Evolutionary conservation across 2,113 vertebrate species (phyloP), one percentile per base, ranked within the genome.

Genomic region (Dasyornis broadbenti): DNA sequence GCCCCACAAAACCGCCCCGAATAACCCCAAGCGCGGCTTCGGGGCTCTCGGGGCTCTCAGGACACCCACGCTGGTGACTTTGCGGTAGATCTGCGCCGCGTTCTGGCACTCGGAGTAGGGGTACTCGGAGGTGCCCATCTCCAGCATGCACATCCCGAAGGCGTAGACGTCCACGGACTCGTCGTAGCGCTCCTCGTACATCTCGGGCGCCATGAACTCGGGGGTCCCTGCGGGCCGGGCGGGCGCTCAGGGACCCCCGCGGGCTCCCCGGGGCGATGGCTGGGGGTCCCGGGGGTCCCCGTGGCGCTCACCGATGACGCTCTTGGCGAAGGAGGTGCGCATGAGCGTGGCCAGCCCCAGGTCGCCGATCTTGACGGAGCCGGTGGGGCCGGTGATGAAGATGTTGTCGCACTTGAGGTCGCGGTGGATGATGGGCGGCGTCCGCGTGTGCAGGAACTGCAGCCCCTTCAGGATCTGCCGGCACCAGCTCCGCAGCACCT

Each of bases 201-300:
- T 99, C 98, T 99, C 99, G 70, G 99, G 99, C 78, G 99, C 99
- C 99, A 99, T 99, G 97, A 99, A 99, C 98, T 99, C 99, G 91
- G 99, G 52, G 52, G 52, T 53, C 28, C 52, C 52, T 53, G 52
- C 10, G 15, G 52, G 52, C 5, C 10, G 28, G 50, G 28, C 6
- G 28, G 52, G 42, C 42, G 42, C 12, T 52, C 50, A 52, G 50
- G 15, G 4, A 12, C 42, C 49, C 49, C 49, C 21, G 20, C 23
- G 8, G 9, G 15, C 10, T 18, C 27, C 50, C 50, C 71, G 16
- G 24, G 3, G 16, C n/a, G n/a, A n/a, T n/a, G n/a, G n/a, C n/a
- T n/a, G 17, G 26, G 8, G 26, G 12, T 28, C 49, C 49, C 7
- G 10, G n/a, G 39, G 26, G 47, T 37, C 28, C 35, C 35, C 19